Conservation (phyloP, 2,888 invertebrate species). For the Trachelus troglodyta region DNA sequence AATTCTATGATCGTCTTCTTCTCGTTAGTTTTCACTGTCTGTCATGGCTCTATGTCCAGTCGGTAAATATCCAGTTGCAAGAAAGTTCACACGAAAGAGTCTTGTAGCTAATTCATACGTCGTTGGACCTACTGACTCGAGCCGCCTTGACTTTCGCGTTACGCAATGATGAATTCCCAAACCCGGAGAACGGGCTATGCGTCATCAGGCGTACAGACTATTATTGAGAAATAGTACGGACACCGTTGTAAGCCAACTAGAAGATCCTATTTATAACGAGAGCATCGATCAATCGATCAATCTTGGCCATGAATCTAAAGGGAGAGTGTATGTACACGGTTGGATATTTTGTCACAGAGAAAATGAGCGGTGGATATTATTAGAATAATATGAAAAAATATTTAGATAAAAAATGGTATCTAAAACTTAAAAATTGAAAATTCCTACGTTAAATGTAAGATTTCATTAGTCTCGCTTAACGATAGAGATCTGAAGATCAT, state of each 20-base stretch:
- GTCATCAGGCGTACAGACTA: constrained; percentile 26
- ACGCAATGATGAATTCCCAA: constrained; percentile 31
- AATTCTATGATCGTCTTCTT: neutral
- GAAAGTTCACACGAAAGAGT: neutral
- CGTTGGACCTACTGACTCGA: constrained; percentile 3
- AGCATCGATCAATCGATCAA: neutral
- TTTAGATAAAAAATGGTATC: neutral
- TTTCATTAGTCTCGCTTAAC: too few relatives aligned
- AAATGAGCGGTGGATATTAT: neutral
- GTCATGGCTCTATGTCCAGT: neutral
- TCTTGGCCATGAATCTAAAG: neutral
- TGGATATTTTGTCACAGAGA: neutral
- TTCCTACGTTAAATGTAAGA: neutral
- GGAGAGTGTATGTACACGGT: neutral
- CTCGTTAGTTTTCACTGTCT: neutral
- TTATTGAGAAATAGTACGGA: neutral
- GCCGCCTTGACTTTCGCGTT: constrained; percentile 37
- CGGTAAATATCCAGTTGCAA: neutral
- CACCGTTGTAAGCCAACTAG: neutral
- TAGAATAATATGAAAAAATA: neutral
- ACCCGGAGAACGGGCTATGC: constrained; percentile 32
- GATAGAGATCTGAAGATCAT: too few relatives aligned
- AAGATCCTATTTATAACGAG: neutral
- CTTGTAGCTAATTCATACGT: neutral
- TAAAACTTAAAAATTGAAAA: neutral